Percentiles rank a stretch among this genome's conserved stretches.
These are phyloP conservation scores for Drosophila helvetica DNA, from an alignment of 2,888 invertebrate species.

Conservation along the genomic window DNA sequence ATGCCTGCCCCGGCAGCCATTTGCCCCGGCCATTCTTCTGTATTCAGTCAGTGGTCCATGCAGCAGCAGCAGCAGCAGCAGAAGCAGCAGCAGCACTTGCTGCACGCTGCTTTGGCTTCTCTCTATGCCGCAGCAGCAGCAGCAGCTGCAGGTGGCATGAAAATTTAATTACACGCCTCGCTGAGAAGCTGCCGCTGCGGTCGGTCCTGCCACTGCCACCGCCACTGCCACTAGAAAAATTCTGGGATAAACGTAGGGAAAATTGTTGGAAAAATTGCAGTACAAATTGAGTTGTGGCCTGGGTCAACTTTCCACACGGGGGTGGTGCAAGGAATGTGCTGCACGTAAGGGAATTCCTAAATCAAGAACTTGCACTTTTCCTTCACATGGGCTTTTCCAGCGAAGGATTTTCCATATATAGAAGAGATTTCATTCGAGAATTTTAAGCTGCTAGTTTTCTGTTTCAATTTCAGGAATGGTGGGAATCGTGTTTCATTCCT, in stretches of 20 bases:
- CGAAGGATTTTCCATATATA: background rate
- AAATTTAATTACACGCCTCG: slow-evolving; percentile 53
- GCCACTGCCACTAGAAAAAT: background rate
- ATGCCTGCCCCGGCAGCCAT: slow-evolving; percentile 31
- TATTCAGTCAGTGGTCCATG: background rate
- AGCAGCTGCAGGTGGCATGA: slow-evolving; percentile 39
- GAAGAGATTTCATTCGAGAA: background rate
- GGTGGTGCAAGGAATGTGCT: background rate
- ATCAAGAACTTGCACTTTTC: background rate
- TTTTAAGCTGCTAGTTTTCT: too few relatives aligned
- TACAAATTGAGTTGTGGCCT: background rate
- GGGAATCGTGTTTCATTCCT: too few relatives aligned
- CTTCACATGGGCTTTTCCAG: background rate
- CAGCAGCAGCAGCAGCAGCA: slow-evolving; percentile 7
- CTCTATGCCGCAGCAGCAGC: background rate
- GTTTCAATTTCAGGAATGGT: too few relatives aligned
- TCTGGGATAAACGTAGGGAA: background rate
- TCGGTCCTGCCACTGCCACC: background rate
- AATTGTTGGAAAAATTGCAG: background rate
- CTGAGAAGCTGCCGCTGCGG: slow-evolving; percentile 19
- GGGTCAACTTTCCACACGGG: background rate
- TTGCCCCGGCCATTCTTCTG: slow-evolving; percentile 27
- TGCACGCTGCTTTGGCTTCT: background rate
- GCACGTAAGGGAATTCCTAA: background rate
- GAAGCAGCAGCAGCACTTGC: background rate